Evolutionary conservation across 2,888 invertebrate genomes (phyloP).

Genomic region (Zootermopsis nevadensis): DNA sequence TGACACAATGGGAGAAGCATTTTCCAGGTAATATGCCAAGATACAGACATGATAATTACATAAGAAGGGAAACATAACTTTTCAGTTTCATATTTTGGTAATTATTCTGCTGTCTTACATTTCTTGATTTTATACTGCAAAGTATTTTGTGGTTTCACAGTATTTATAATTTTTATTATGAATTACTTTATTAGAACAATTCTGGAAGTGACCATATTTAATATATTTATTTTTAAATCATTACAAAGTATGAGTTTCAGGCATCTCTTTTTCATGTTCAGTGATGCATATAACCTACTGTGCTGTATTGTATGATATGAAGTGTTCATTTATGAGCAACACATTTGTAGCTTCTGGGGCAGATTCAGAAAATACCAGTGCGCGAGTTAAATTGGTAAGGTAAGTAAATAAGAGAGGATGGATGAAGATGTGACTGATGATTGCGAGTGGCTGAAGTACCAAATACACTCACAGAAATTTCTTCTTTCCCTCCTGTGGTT

Average conservation of each 20-base stretch:
- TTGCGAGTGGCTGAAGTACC: background rate
- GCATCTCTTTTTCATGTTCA: background rate
- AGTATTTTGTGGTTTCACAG: background rate
- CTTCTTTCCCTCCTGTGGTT: too few relatives aligned
- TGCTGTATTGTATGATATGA: background rate
- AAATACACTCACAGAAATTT: background rate
- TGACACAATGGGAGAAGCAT: too few relatives aligned
- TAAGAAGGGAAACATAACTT: too few relatives aligned
- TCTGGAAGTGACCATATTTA: background rate
- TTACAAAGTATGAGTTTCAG: background rate
- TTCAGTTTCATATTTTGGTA: background rate
- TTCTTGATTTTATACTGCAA: background rate
- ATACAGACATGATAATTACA: too few relatives aligned
- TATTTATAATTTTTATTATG: background rate
- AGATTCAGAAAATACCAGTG: background rate
- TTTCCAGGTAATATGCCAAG: too few relatives aligned
- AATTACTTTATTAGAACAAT: background rate
- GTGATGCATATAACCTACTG: background rate
- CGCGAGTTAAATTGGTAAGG: background rate
- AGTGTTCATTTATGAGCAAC: background rate
- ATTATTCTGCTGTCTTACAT: background rate
- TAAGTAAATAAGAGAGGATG: background rate
- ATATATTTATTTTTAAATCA: background rate
- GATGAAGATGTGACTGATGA: slow-evolving; percentile 3
- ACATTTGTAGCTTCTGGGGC: background rate